phyloP scores from a whole-genome alignment of 2,113 vertebrate species.

The Mormoops blainvillei region DNA sequence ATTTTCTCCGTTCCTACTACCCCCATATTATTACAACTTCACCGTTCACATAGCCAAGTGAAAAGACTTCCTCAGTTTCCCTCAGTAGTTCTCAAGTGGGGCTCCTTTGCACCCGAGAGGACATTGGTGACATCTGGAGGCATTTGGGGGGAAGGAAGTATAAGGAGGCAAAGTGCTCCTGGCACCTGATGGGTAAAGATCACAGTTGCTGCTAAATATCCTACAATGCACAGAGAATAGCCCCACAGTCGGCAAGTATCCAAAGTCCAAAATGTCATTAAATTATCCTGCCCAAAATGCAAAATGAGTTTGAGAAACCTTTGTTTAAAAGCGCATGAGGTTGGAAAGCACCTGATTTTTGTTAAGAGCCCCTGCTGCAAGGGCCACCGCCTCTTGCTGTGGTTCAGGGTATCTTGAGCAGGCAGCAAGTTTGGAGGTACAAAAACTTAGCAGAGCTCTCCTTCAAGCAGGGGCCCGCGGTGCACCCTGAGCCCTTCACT shows the following conservation, averaged over 20 bases:
- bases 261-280: not conserved
- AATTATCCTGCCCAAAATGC: too few relatives aligned
- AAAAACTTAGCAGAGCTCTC: not conserved
- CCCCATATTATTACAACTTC: rapidly evolving
- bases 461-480: not conserved
- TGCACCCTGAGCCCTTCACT: rapidly evolving
- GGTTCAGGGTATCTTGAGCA: not conserved
- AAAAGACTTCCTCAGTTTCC: not conserved
- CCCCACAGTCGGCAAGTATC: not conserved
- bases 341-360: not conserved
- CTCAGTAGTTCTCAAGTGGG: not conserved
- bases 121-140: not conserved
- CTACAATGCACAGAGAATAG: rapidly evolving
- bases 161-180: rapidly evolving
- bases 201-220: not conserved
- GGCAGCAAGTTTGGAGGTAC: not conserved
- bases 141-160: too few relatives aligned
- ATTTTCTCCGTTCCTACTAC: not conserved
- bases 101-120: not conserved
- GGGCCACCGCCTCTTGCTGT: not conserved
- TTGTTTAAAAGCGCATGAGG: too few relatives aligned
- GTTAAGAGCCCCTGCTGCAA: not conserved
- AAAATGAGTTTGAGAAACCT: not conserved
- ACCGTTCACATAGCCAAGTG: not conserved
- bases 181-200: not conserved